phyloP scores from a whole-genome alignment of 2,888 invertebrate genomes.

The Junonia oenone region DNA sequence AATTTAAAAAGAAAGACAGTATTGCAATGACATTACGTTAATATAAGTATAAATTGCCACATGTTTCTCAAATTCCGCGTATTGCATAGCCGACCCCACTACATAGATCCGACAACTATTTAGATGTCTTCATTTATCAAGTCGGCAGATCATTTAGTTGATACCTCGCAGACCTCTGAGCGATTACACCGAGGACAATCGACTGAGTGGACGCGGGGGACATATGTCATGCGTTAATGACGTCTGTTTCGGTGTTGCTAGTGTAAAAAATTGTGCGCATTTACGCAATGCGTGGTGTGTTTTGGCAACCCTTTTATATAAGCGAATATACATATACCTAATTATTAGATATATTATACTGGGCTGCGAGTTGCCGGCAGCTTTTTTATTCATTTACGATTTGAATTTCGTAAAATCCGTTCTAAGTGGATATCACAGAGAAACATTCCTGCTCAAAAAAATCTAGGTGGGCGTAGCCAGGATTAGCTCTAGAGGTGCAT shows the following conservation, averaged over 20 bases:
- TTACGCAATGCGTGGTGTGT: neutral
- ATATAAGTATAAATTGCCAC: no score
- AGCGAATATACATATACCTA: no score
- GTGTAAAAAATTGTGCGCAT: neutral
- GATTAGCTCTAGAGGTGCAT: no score
- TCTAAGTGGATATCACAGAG: no score
- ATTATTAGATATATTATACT: no score
- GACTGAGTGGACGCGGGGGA: conserved; percentile 40
- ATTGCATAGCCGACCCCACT: conserved; percentile 36
- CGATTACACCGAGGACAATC: conserved; percentile 45
- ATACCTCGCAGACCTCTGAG: conserved; percentile 57
- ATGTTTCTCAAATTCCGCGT: conserved; percentile 20
- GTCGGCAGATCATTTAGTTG: conserved; percentile 62
- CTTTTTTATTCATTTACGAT: no score
- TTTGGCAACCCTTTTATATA: neutral
- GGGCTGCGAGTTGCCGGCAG: no score
- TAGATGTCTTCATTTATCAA: conserved; percentile 61
- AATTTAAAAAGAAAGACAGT: no score
- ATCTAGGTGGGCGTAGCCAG: no score
- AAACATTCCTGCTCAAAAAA: no score
- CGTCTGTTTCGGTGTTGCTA: conserved; percentile 1
- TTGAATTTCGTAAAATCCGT: no score
- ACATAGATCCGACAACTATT: conserved; percentile 47
- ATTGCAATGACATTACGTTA: no score
- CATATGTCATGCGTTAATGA: conserved; percentile 27